phyloP scores from a whole-genome alignment of 1,140 invertebrate species.

The Papilio helenus region DNA sequence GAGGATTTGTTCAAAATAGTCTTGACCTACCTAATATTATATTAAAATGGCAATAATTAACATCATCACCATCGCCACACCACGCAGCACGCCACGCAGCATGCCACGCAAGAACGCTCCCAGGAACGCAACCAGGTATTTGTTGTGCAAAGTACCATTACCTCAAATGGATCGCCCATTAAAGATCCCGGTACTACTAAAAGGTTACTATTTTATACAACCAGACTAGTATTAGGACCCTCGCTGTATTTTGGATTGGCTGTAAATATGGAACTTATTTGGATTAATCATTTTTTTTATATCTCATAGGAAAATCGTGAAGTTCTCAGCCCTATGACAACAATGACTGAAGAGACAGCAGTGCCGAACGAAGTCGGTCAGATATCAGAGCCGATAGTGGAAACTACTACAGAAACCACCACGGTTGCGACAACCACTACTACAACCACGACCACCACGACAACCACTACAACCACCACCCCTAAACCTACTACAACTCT shows the following conservation, averaged over 20 bases:
- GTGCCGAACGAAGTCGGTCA: conserved; percentile 68
- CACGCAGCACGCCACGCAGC: conserved; percentile 64
- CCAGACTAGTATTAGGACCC: too few relatives aligned
- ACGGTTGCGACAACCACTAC: conserved; percentile 83
- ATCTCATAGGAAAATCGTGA: conserved; percentile 67
- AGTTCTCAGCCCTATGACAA: conserved; percentile 70
- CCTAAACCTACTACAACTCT: conserved; percentile 83
- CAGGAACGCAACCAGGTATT: conserved; percentile 41
- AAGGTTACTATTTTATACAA: too few relatives aligned
- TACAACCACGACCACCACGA: conserved; percentile 80
- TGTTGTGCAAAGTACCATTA: too few relatives aligned
- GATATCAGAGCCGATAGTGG: conserved; percentile 71
- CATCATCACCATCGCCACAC: conserved; percentile 69
- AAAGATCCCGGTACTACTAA: too few relatives aligned
- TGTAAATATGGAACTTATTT: too few relatives aligned
- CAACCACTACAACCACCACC: conserved; percentile 75
- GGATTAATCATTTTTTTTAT: not conserved
- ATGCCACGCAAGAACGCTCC: conserved; percentile 69
- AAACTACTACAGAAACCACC: conserved; percentile 77
- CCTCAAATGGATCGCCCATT: too few relatives aligned
- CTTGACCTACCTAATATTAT: too few relatives aligned
- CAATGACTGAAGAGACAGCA: conserved; percentile 73
- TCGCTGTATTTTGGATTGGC: too few relatives aligned
- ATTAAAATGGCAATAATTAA: not conserved
- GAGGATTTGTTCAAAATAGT: not conserved